Conservation (phyloP, 2,888 invertebrate genomes). For the Antheraea assamensis region DNA sequence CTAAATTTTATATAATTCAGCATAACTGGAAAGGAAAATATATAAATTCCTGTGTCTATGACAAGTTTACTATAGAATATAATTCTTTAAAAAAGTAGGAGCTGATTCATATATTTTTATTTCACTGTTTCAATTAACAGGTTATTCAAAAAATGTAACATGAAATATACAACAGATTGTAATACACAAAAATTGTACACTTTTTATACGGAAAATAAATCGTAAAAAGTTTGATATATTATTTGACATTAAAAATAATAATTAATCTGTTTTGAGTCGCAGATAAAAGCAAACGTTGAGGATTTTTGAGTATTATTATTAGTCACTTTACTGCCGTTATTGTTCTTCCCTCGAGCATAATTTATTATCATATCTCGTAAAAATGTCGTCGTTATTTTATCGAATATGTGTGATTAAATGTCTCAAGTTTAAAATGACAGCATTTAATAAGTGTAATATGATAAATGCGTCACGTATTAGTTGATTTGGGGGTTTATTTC, state of each 20-base stretch:
- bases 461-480: too few relatives aligned
- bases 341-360: not conserved
- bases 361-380: not conserved
- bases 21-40: not conserved
- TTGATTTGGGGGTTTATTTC: not conserved
- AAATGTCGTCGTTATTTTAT: not conserved
- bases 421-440: too few relatives aligned
- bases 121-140: not conserved
- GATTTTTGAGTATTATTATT: not conserved
- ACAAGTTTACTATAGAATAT: not conserved
- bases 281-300: not conserved
- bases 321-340: too few relatives aligned
- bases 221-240: not conserved
- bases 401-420: too few relatives aligned
- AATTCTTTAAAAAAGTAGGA: not conserved
- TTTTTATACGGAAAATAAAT: not conserved
- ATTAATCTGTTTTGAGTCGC: not conserved
- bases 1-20: not conserved
- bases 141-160: not conserved
- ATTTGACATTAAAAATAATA: not conserved
- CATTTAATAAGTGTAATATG: too few relatives aligned
- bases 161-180: not conserved
- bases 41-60: not conserved
- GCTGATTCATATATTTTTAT: not conserved
- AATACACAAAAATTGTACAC: not conserved